phyloP scores from a whole-genome alignment of 2,888 invertebrate genomes.

The Odontothrips loti region DNA sequence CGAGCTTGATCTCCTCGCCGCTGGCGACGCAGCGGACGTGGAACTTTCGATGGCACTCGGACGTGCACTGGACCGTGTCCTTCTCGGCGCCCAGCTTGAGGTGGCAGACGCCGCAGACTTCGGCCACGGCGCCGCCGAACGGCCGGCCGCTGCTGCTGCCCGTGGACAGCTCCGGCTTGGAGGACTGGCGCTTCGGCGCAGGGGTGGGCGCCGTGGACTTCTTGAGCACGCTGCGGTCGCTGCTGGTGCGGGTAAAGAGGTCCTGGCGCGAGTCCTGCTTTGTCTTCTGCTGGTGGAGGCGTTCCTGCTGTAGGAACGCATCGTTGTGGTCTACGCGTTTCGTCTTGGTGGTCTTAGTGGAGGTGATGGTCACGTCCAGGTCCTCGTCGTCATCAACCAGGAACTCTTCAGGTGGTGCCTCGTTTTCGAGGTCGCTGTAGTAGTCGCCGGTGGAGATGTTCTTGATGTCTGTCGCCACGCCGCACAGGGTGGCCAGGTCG shows the following conservation, averaged over 20 bases:
- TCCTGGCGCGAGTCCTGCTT: background rate
- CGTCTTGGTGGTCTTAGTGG: conserved; percentile 5
- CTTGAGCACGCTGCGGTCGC: background rate
- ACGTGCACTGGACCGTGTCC: conserved; percentile 12
- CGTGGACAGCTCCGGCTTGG: background rate
- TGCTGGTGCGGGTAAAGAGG: background rate
- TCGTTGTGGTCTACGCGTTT: background rate
- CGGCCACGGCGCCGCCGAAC: background rate
- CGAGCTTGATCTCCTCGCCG: background rate
- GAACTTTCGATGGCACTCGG: conserved; percentile 11
- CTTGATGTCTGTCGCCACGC: background rate
- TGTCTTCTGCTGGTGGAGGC: background rate
- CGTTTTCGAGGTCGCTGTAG: conserved; percentile 39
- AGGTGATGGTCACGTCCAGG: conserved; percentile 36
- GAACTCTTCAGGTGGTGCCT: conserved; percentile 47
- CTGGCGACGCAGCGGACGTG: conserved; percentile 21
- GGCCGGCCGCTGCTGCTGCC: background rate
- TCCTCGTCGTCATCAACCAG: conserved; percentile 52
- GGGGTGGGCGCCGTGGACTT: background rate
- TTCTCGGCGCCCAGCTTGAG: conserved; percentile 19
- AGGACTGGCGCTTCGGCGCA: conserved; percentile 1
- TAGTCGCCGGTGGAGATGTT: conserved; percentile 10
- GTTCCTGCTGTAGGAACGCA: background rate
- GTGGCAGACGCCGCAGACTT: conserved; percentile 12
- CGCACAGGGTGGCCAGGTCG: background rate